Evolutionary conservation across 2,797 vertebrate genomes (phyloP).

Genomic region (Rhinogobio ventralis): DNA sequence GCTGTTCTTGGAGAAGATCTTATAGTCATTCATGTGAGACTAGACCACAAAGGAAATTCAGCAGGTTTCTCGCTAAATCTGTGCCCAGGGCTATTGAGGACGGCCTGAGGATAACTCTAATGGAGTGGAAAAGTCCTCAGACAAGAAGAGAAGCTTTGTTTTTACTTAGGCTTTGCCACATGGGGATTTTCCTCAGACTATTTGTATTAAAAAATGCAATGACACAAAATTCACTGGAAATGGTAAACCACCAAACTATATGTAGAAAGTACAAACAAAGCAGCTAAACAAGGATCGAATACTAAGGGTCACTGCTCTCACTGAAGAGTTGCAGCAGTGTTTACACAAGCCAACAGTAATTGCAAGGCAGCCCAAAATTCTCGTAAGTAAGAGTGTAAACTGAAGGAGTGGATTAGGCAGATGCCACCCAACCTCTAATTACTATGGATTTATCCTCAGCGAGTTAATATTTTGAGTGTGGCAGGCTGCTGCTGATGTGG

Average conservation of each 20-base stretch:
- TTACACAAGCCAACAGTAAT: background rate
- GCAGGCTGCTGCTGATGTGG: slow-evolving; percentile 28
- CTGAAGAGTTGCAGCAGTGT: slow-evolving; percentile 5
- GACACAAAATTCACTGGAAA: slow-evolving; percentile 33
- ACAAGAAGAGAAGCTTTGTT: slow-evolving; percentile 58
- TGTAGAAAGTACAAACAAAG: slow-evolving; percentile 11
- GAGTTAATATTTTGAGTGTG: slow-evolving; percentile 8
- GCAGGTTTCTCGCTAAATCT: slow-evolving; percentile 36
- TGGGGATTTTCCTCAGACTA: slow-evolving; percentile 35
- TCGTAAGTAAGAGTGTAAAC: slow-evolving; percentile 1
- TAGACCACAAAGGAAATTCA: slow-evolving; percentile 53
- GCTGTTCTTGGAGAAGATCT: slow-evolving; percentile 38
- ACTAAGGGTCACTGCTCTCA: background rate
- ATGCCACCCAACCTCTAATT: slow-evolving; percentile 47
- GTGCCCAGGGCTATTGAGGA: slow-evolving; percentile 40
- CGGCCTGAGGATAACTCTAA: slow-evolving; percentile 51
- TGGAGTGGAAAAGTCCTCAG: slow-evolving; percentile 52
- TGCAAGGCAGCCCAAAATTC: slow-evolving; percentile 1
- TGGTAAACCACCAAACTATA: slow-evolving; percentile 37
- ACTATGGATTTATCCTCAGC: slow-evolving; percentile 4
- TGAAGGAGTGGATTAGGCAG: slow-evolving; percentile 19
- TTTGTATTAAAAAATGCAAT: slow-evolving; percentile 46
- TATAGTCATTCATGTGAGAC: slow-evolving; percentile 30
- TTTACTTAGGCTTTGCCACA: slow-evolving; percentile 33
- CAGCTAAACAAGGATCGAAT: slow-evolving; percentile 24